A percentile compares a stretch with the other conserved stretches of the same genome.
phyloP scores from a whole-genome alignment of 2,888 invertebrate species.

The Drosophila percnosoma region DNA sequence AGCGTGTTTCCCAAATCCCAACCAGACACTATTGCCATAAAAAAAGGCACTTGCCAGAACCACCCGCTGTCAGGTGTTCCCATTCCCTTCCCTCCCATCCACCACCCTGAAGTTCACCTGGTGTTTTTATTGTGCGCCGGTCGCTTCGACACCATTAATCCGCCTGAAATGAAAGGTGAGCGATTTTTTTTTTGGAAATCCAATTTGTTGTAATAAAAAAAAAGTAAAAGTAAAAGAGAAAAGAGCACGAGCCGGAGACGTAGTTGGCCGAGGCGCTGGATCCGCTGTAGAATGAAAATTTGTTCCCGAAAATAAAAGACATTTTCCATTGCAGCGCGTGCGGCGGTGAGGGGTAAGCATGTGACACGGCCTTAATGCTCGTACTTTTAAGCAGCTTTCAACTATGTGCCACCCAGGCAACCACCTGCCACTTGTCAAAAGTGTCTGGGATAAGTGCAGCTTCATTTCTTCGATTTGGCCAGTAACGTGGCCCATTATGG shows the following conservation, averaged over 20 bases:
- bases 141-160: slow-evolving; percentile 74
- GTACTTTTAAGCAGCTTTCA: slow-evolving; percentile 54
- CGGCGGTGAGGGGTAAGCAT: slow-evolving; percentile 18
- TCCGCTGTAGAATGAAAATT: slow-evolving; percentile 10
- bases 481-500: slow-evolving; percentile 54
- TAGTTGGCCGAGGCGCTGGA: slow-evolving; percentile 24
- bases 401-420: slow-evolving; percentile 27
- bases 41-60: slow-evolving; percentile 38
- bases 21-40: slow-evolving; percentile 35
- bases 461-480: slow-evolving; percentile 74
- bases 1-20: slow-evolving; percentile 54
- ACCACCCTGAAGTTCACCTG: neutral
- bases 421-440: slow-evolving; percentile 62
- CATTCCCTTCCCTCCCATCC: neutral
- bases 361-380: slow-evolving; percentile 47
- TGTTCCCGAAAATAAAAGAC: slow-evolving; percentile 34
- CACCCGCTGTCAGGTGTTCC: slow-evolving; percentile 44
- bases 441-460: slow-evolving; percentile 75
- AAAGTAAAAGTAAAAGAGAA: slow-evolving; percentile 23
- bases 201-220: slow-evolving; percentile 71
- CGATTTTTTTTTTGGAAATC: slow-evolving; percentile 77
- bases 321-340: slow-evolving; percentile 25
- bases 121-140: slow-evolving; percentile 59
- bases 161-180: slow-evolving; percentile 76
- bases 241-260: slow-evolving; percentile 28